These are phyloP conservation scores for Pheosia gnoma DNA, from an alignment of 2,888 invertebrate species.

Conservation along the genomic window DNA sequence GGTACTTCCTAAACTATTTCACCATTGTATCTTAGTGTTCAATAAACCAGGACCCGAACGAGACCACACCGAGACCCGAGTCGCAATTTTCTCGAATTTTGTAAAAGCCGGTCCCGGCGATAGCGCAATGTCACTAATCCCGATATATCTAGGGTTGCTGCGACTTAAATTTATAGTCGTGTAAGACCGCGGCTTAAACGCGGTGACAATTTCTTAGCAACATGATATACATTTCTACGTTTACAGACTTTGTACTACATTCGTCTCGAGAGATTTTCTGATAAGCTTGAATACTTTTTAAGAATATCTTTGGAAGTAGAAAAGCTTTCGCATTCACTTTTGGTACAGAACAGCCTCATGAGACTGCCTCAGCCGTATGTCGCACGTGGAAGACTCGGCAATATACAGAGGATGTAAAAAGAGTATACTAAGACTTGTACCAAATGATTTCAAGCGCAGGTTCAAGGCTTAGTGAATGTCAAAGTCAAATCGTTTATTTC, in stretches of 20 bases:
- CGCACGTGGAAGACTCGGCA: no score
- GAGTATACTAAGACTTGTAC: no score
- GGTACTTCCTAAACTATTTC: background rate
- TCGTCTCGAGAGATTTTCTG: background rate
- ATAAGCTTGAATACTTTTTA: background rate
- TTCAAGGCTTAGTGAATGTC: no score
- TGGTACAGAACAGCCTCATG: no score
- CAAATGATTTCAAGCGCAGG: no score
- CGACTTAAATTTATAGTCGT: conserved; percentile 51
- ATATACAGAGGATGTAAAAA: no score
- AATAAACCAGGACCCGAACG: conserved; percentile 25
- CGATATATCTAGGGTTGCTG: conserved; percentile 49
- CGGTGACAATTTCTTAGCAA: conserved; percentile 45
- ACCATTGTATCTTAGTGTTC: background rate
- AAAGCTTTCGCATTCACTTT: no score
- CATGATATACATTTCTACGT: conserved; percentile 38
- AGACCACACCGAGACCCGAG: conserved; percentile 14
- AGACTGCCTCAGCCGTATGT: no score
- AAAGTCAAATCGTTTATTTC: no score
- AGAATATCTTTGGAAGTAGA: background rate
- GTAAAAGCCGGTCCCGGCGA: conserved; percentile 39
- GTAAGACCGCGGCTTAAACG: conserved; percentile 46
- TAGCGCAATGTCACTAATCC: conserved; percentile 49
- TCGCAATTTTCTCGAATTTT: conserved; percentile 16
- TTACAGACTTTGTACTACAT: conserved; percentile 17